phyloP scores from a whole-genome alignment of 2,888 invertebrate species.

The Anthophora plumipes region DNA sequence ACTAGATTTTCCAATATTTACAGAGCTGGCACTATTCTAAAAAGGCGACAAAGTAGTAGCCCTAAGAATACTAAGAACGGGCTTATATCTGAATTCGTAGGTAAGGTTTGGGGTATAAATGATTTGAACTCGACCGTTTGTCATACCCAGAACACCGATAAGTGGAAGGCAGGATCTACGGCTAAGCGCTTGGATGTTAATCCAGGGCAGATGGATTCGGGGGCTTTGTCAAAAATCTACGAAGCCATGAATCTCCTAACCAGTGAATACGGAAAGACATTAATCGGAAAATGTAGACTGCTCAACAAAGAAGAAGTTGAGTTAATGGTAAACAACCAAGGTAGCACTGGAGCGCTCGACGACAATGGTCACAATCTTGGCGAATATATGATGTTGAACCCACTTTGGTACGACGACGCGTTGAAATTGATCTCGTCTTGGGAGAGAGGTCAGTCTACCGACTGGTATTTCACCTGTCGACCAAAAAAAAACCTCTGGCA shows the following conservation, averaged over 20 bases:
- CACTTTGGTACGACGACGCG: neutral
- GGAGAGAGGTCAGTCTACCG: neutral
- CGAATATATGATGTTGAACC: neutral
- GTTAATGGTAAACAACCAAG: neutral
- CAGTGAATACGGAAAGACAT: neutral
- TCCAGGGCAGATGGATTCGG: slow-evolving; percentile 12
- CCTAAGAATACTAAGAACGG: neutral
- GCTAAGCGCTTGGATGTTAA: slow-evolving; percentile 13
- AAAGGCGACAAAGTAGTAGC: no score
- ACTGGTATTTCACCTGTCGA: neutral
- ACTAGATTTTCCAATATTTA: neutral
- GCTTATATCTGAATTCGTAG: neutral
- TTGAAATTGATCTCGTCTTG: neutral
- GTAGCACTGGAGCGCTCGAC: neutral
- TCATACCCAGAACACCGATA: slow-evolving; percentile 6
- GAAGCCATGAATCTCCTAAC: neutral
- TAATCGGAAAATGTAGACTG: neutral
- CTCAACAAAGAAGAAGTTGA: slow-evolving; percentile 1
- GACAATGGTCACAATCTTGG: neutral
- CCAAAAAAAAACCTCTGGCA: neutral
- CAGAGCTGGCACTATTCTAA: neutral
- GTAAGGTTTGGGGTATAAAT: neutral
- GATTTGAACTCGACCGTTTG: neutral
- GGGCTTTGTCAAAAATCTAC: neutral
- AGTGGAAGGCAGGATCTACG: neutral